These are phyloP conservation scores for Gallinago jamesoni DNA, from an alignment of 2,113 vertebrate genomes.

Conservation along the genomic window DNA sequence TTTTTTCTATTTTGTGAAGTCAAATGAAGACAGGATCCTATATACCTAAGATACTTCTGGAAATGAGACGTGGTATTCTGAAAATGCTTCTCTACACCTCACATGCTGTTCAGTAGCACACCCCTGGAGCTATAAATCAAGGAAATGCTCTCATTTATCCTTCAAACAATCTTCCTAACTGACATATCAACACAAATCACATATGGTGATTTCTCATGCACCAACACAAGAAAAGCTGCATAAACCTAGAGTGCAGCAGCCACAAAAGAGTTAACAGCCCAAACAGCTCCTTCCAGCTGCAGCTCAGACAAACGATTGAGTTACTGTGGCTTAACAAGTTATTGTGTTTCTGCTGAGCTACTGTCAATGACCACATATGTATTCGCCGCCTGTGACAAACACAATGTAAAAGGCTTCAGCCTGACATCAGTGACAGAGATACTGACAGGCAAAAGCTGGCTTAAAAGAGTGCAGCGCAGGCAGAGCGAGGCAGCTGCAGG, in stretches of 20 bases:
- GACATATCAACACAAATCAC: background rate
- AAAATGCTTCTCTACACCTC: background rate
- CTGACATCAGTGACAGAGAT: conserved; percentile 46
- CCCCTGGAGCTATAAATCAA: background rate
- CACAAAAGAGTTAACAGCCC: conserved; percentile 13
- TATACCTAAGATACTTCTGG: background rate
- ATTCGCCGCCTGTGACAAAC: conserved; percentile 46
- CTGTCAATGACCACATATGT: conserved; percentile 63
- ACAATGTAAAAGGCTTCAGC: conserved; percentile 35
- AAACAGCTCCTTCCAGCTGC: conserved; percentile 51
- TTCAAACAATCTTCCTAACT: background rate
- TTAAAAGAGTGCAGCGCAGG: background rate
- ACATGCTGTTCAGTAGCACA: background rate
- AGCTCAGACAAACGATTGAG: conserved; percentile 40
- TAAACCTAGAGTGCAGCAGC: background rate
- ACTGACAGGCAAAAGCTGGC: conserved; percentile 47
- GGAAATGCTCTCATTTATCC: background rate
- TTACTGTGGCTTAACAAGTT: conserved; percentile 66
- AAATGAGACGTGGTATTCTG: background rate
- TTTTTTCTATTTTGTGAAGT: background rate
- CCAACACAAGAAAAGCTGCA: background rate
- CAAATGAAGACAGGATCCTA: background rate
- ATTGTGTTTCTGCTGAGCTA: conserved; percentile 67
- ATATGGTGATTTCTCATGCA: background rate
- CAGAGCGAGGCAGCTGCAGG: background rate